Conservation (phyloP, 2,888 invertebrate species). For the Mylabris sibirica region DNA sequence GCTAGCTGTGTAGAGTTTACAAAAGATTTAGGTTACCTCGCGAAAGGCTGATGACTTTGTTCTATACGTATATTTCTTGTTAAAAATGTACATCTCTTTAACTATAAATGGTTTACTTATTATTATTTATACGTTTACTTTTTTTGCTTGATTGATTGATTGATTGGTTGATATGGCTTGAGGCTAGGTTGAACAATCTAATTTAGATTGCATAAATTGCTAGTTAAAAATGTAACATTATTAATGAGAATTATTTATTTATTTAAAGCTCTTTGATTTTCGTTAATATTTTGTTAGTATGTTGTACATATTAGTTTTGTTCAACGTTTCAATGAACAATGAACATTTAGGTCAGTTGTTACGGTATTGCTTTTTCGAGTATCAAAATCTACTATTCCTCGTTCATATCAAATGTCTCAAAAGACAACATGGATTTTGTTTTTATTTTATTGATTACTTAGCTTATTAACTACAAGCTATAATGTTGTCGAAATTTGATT, state of each 20-base stretch:
- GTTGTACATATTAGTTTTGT: background rate
- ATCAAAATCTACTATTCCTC: background rate
- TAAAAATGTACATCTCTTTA: background rate
- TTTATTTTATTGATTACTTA: background rate
- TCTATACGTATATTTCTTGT: slow-evolving; percentile 1
- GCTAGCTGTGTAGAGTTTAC: slow-evolving; percentile 12
- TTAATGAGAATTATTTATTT: background rate
- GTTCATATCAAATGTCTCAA: background rate
- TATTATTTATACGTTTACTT: background rate
- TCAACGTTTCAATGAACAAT: slow-evolving; percentile 28
- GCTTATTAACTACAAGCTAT: background rate
- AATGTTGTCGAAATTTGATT: background rate
- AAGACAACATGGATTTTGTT: background rate
- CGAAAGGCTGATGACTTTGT: slow-evolving; percentile 30
- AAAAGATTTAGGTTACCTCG: slow-evolving; percentile 33
- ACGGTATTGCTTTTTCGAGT: slow-evolving; percentile 23
- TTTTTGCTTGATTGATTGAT: background rate
- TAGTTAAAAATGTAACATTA: too few species aligned
- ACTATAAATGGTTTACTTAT: background rate
- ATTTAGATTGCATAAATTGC: background rate
- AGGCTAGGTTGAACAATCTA: background rate
- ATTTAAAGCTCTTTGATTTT: background rate
- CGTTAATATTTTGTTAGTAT: background rate
- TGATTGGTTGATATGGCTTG: background rate
- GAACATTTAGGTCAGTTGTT: slow-evolving; percentile 35